A percentile compares a stretch with the other conserved stretches of the same genome.
phyloP scores from a whole-genome alignment of 2,888 invertebrate species.

The Plusia festucae region DNA sequence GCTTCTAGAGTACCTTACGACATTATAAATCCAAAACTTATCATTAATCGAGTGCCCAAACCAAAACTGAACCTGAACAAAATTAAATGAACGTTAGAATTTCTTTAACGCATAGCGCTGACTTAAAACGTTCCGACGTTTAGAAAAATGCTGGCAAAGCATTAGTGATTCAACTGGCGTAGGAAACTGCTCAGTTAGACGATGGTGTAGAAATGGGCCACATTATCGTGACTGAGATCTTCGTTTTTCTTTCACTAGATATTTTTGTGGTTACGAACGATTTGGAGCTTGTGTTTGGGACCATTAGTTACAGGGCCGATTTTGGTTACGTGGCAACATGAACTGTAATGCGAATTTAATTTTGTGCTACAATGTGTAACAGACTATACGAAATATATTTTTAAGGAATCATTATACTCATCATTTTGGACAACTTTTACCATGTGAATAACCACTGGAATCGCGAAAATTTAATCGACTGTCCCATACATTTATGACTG shows the following conservation, averaged over 20 bases:
- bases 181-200: slow-evolving; percentile 45
- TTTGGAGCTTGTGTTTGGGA: slow-evolving; percentile 25
- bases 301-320: not conserved
- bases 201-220: slow-evolving; percentile 53
- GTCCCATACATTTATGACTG: no score
- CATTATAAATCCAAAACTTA: no score
- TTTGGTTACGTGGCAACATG: no score
- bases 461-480: no score
- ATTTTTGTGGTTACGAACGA: slow-evolving; percentile 24
- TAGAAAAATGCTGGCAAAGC: slow-evolving; percentile 46
- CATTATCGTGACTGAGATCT: slow-evolving; percentile 43
- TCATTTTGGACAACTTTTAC: no score
- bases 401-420: no score
- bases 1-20: no score
- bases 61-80: slow-evolving; percentile 7
- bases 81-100: slow-evolving; percentile 4
- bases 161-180: slow-evolving; percentile 55
- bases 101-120: slow-evolving; percentile 22
- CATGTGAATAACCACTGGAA: no score
- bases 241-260: slow-evolving; percentile 30
- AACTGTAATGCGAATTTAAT: no score
- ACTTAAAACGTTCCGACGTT: slow-evolving; percentile 37
- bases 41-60: no score
- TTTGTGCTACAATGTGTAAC: no score
- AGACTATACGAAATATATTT: no score